These are phyloP conservation scores for Chloromyia formosa DNA, from an alignment of 2,888 invertebrate genomes.

Conservation along the genomic window DNA sequence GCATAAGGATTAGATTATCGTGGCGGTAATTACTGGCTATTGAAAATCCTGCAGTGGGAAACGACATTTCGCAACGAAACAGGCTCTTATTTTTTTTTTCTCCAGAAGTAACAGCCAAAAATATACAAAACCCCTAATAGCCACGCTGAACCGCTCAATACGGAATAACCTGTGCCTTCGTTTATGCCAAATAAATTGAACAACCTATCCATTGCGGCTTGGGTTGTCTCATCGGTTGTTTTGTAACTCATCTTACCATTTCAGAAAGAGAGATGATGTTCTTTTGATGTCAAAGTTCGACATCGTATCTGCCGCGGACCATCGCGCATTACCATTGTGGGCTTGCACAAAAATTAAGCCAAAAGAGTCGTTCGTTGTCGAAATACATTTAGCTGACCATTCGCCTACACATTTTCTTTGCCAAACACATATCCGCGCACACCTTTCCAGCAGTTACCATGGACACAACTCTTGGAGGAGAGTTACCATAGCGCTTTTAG, in stretches of 20 bases:
- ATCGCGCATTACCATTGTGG: not conserved
- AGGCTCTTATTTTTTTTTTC: too few species aligned
- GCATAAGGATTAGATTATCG: too few species aligned
- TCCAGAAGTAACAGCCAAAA: too few species aligned
- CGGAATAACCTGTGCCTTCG: too few species aligned
- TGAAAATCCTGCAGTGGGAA: too few species aligned
- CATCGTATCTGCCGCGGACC: slow-evolving; percentile 4
- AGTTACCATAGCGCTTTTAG: not conserved
- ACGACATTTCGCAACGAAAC: too few species aligned
- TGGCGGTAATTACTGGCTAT: too few species aligned
- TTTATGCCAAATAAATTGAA: slow-evolving; percentile 23
- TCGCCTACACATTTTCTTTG: slow-evolving; percentile 24
- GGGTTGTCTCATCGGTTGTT: not conserved
- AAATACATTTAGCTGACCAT: slow-evolving; percentile 1
- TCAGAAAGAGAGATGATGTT: slow-evolving; percentile 3
- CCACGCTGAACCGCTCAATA: too few species aligned
- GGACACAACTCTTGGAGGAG: too few species aligned
- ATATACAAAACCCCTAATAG: too few species aligned
- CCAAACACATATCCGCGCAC: not conserved
- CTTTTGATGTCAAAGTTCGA: slow-evolving; percentile 40
- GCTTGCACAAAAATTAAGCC: not conserved
- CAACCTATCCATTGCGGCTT: slow-evolving; percentile 10
- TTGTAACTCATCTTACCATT: not conserved
- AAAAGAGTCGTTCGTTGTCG: not conserved
- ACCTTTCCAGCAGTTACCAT: not conserved